A percentile compares a stretch with the other conserved stretches of the same genome.
phyloP scores from a whole-genome alignment of 1,140 invertebrate genomes.

The Zaprionus lachaisei region DNA sequence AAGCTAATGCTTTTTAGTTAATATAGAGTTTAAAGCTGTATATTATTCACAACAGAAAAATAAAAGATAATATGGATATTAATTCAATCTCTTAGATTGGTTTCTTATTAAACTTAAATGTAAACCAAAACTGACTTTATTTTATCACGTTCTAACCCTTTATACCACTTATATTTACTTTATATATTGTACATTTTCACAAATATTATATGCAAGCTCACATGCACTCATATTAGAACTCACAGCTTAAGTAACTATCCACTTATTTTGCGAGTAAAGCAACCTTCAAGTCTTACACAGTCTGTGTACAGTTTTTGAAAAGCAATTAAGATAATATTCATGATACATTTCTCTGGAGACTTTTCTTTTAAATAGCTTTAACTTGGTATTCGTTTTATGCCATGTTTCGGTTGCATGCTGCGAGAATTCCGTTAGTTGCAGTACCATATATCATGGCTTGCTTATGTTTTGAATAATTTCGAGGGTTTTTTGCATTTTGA shows the following conservation, averaged over 20 bases:
- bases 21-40: neutral
- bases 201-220: neutral
- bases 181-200: no score
- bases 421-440: constrained; percentile 16
- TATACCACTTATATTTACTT: neutral
- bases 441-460: constrained; percentile 62
- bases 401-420: neutral
- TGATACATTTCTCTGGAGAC: neutral
- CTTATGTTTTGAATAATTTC: constrained; percentile 80
- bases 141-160: no score
- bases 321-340: neutral
- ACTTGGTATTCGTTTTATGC: constrained; percentile 3
- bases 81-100: no score
- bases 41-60: no score
- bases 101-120: no score
- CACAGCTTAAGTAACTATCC: no score
- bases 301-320: neutral
- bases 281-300: neutral
- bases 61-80: no score
- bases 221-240: no score
- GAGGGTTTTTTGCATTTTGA: constrained; percentile 58
- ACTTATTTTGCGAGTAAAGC: neutral
- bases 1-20: neutral
- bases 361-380: constrained; percentile 4
- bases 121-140: no score